A percentile compares a stretch with the other conserved stretches of the same genome.
Evolutionary conservation across 2,888 invertebrate genomes (phyloP).

Genomic region (Pteria penguin): DNA sequence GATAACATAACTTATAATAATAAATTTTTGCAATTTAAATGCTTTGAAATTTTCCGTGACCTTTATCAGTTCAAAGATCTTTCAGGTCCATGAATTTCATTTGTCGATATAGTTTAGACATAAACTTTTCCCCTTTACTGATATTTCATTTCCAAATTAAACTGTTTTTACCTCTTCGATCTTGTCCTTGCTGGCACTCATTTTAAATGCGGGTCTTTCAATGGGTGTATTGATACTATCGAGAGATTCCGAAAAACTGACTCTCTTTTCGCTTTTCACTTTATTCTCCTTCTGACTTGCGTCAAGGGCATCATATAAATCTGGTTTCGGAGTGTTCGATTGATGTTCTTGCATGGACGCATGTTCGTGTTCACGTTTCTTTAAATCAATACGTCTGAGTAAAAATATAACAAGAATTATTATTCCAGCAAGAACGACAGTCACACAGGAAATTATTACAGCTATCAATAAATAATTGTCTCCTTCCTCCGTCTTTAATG

Average conservation of each 20-base stretch:
- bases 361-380: conserved; percentile 30
- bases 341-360: neutral
- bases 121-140: too few relatives aligned
- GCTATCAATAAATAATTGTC: conserved; percentile 58
- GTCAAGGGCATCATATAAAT: conserved; percentile 28
- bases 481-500: conserved; percentile 25
- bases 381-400: conserved; percentile 50
- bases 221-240: conserved; percentile 1
- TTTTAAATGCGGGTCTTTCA: conserved; percentile 1
- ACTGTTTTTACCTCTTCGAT: neutral
- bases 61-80: too few relatives aligned
- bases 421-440: conserved; percentile 55
- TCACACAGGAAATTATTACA: conserved; percentile 57
- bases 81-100: too few relatives aligned
- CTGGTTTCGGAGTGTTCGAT: conserved; percentile 6
- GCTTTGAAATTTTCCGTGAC: too few relatives aligned
- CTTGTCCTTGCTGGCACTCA: neutral
- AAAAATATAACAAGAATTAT: conserved; percentile 56
- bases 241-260: conserved; percentile 49
- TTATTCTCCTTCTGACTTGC: conserved; percentile 20
- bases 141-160: too few relatives aligned
- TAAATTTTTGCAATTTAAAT: too few relatives aligned
- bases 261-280: conserved; percentile 52
- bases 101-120: too few relatives aligned
- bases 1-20: too few relatives aligned